Base-by-base conservation (phyloP, 2,797 vertebrate genomes). In the Acropternis orthonyx region DNA sequence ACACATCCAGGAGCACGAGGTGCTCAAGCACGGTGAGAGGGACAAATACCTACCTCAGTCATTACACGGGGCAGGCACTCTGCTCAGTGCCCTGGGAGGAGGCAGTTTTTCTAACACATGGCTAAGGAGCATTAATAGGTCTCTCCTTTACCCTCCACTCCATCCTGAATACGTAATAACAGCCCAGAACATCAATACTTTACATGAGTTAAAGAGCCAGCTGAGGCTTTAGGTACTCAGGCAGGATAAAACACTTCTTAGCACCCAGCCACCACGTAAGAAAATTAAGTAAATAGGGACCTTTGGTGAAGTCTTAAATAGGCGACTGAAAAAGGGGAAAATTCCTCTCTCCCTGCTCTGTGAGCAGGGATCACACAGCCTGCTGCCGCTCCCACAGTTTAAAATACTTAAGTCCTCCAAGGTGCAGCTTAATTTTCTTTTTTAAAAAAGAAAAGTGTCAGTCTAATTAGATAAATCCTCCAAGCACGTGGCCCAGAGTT, bases 381-480 rank as follows among this genome's bases (percentile, higher is more conserved):
- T 87, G 89, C 95, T 95, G 93, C 95, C 49, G 86, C 92, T 97
- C 91, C 94, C 78, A 95, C 65, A 87, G 94, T 97, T 97, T 97
- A 96, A 97, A 97, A 97, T 92, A 96, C 96, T 96, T 96, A 96
- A 96, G 96, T 96, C 94, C 94, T 97, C 92, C 96, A 96, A 97
- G 95, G 96, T 96, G 91, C 88, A 97, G 97, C 81, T 94, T 95
- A 94, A 93, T 96, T 97, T 97, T 97, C 92, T 96, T 97, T 97
- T 98, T 98, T 97, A 97, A 97, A 95, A 96, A 96, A 96, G 97
- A 98, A 98, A 98, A 97, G 97, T 98, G 97, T 98, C 98, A 96
- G 94, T 97, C 97, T 98, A 98, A 98, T 98, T 98, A 98, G 98
- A 98, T 98, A 98, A 98, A 98, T 98, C 98, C 98, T 96, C 95